Conservation (phyloP, 2,797 vertebrate species). For the Argentina silus region DNA sequence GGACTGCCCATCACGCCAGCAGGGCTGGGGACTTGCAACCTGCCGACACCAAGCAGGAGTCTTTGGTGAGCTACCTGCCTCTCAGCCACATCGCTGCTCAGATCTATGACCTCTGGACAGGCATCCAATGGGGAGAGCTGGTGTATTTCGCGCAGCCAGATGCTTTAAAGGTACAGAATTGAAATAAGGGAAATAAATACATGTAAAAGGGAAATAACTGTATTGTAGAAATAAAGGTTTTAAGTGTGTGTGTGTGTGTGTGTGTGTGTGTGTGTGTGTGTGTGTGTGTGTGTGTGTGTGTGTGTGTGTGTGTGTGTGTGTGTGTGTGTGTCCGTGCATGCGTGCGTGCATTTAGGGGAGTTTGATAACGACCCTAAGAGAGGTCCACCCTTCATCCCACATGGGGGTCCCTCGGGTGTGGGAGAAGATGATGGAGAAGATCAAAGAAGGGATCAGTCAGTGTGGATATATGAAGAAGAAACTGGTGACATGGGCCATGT, state of each 20-base stretch:
- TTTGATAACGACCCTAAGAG: constrained; percentile 84
- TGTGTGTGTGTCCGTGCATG: not conserved
- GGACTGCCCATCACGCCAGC: constrained; percentile 83
- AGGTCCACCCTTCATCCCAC: constrained; percentile 89
- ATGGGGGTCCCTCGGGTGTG: constrained; percentile 93
- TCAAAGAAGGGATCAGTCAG: constrained; percentile 81
- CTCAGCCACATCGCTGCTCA: constrained; percentile 94
- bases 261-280: not conserved
- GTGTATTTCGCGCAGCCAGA: constrained; percentile 90
- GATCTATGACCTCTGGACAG: constrained; percentile 90
- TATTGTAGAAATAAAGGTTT: constrained; percentile 94
- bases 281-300: not conserved
- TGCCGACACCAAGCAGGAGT: constrained; percentile 80
- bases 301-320: not conserved
- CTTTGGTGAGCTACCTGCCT: constrained; percentile 91
- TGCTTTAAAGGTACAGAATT: constrained; percentile 84
- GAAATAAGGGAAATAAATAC: too few relatives aligned
- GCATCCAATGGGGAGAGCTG: constrained; percentile 78
- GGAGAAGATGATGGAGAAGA: constrained; percentile 96
- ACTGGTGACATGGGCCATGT: constrained; percentile 87
- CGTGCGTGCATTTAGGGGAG: constrained; percentile 79
- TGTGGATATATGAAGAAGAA: constrained; percentile 84
- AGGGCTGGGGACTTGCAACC: constrained; percentile 81
- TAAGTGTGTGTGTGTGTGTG: constrained; percentile 72
- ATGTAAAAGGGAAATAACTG: constrained; percentile 24